A percentile compares a stretch with the other conserved stretches of the same genome.
phyloP scores from a whole-genome alignment of 2,797 vertebrate species.

The Vespertilio murinus region DNA sequence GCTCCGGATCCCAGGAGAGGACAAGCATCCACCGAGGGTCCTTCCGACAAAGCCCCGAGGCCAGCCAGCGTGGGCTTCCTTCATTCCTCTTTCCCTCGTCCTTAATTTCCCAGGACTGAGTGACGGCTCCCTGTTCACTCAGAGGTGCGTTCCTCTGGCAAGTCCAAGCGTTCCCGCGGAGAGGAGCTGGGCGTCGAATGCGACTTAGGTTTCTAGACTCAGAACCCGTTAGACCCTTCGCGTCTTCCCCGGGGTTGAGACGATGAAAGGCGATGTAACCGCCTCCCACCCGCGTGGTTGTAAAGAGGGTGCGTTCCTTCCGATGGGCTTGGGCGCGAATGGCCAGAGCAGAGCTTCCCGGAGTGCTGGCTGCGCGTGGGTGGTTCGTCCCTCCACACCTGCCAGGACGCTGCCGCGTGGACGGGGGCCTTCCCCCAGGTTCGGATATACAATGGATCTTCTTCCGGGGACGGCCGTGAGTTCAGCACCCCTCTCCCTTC shows the following conservation, averaged over 20 bases:
- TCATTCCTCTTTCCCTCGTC: neutral
- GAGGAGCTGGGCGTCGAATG: slow-evolving; percentile 35
- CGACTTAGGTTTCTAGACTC: slow-evolving; percentile 44
- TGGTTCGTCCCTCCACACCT: neutral
- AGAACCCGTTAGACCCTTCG: slow-evolving; percentile 57
- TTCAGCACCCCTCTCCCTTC: neutral
- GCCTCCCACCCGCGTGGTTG: neutral
- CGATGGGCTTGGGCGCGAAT: neutral
- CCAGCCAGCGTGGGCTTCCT: neutral
- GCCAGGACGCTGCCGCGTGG: neutral
- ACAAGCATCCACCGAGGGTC: fast-evolving
- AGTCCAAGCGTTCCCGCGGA: slow-evolving; percentile 41
- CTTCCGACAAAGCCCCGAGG: neutral
- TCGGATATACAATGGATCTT: slow-evolving; percentile 17
- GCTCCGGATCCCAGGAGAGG: neutral
- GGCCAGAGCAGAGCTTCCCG: neutral
- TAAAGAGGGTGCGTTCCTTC: neutral
- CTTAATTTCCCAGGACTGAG: neutral
- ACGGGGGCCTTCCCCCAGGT: neutral
- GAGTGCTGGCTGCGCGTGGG: neutral
- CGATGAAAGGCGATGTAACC: neutral
- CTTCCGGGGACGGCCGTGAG: neutral
- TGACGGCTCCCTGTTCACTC: neutral
- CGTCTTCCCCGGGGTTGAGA: no score
- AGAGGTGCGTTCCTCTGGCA: slow-evolving; percentile 51